Evolutionary conservation across 2,797 vertebrate species (phyloP), one percentile per base, ranked within the genome.

Genomic region (Hephaestus fuliginosus): DNA sequence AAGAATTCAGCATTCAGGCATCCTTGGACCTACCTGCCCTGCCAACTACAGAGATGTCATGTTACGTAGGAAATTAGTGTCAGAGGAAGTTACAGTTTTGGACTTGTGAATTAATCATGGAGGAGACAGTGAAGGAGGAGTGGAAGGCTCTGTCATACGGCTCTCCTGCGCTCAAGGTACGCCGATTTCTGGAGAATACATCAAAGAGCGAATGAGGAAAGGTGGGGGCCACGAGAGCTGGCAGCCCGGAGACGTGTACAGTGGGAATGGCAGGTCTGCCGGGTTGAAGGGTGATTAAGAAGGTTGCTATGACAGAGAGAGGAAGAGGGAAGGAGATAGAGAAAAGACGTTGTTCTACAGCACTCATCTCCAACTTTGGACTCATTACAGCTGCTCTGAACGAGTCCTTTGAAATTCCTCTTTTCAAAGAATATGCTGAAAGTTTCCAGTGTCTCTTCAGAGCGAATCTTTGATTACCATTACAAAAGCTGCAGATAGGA

Each of bases 21-120:
- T 94, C 93, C 89, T 91, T 80, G 88, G 90, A 91, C 89, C 80
- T 52, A 46, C 78, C 88, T 53, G 74, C 88, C 84, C 86, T 79
- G 83, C 86, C 89, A 83, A 69, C 88, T 82, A 78, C 86, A 82
- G 84, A 92, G 84, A 92, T 91, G 95, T 95, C 95, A 93, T 88
- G 94, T 95, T 93, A 92, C 87, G 86, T 89, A 91, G 93, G 92
- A 95, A 95, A 96, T 96, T 93, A 96, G 94, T 94, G 93, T 94
- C 92, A 86, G 89, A 94, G 93, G 93, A 95, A 95, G 94, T 94
- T 92, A 92, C 93, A 94, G 93, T 93, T 95, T 95, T 93, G 92
- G 94, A 93, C 92, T 91, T 79, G 83, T 82, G 91, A 95, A 96
- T 96, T 95, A 95, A 96, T 96, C 95, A 95, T 85, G 70, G 82